Evolutionary conservation across 2,797 vertebrate genomes (phyloP).

Genomic region (Pseudochaenichthys georgianus): DNA sequence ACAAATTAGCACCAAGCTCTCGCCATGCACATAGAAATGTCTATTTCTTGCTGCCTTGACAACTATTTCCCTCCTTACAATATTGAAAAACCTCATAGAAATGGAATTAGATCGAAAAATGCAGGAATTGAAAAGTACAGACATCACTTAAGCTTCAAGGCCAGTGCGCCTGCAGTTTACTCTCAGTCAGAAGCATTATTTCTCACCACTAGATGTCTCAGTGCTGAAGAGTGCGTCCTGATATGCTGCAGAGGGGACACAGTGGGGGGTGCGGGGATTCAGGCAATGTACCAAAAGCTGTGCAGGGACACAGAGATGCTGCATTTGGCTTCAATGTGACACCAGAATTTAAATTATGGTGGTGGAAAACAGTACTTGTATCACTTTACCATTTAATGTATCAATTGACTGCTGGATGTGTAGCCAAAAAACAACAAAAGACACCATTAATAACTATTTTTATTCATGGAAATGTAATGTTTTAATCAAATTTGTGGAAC

Average conservation of each 20-base stretch:
- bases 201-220: slow-evolving; percentile 55
- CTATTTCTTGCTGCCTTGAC: slow-evolving; percentile 14
- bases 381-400: neutral
- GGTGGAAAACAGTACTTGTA: neutral
- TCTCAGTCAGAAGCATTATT: neutral
- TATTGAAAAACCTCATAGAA: neutral
- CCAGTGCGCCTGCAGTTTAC: neutral
- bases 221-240: slow-evolving; percentile 26
- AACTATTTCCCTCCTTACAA: slow-evolving; percentile 17
- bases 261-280: slow-evolving; percentile 5
- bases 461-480: neutral
- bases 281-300: neutral
- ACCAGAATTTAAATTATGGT: neutral
- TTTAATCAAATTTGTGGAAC: too few relatives aligned
- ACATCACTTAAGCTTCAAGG: slow-evolving; percentile 39
- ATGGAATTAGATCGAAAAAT: neutral
- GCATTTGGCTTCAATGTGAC: neutral
- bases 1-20: neutral
- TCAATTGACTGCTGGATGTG: neutral
- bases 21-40: neutral
- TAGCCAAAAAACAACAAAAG: too few relatives aligned
- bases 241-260: slow-evolving; percentile 23
- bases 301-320: slow-evolving; percentile 2
- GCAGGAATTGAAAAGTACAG: neutral
- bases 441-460: neutral